Evolutionary conservation across 2,113 vertebrate genomes (phyloP).

Genomic region (Triplophysa dalaica): DNA sequence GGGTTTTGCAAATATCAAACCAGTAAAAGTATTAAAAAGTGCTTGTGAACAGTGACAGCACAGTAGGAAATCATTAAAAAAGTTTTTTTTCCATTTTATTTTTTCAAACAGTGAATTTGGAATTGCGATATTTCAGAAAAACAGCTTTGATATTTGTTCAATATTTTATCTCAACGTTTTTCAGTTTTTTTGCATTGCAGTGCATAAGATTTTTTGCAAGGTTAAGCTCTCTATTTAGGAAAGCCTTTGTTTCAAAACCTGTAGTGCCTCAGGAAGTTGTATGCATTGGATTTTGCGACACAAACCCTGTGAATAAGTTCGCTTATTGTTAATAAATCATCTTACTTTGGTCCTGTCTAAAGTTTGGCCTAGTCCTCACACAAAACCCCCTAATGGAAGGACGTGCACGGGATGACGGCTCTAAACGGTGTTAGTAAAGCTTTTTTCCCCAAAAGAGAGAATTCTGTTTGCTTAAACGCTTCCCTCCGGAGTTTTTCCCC

Average conservation of each 20-base stretch:
- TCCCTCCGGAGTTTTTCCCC: constrained; percentile 18
- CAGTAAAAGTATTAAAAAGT: no score
- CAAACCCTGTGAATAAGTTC: constrained; percentile 18
- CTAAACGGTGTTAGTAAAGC: neutral
- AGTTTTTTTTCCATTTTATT: no score
- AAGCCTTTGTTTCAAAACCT: no score
- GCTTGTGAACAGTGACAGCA: no score
- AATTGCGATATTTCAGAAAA: no score
- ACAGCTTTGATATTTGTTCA: no score
- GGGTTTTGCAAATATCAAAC: no score
- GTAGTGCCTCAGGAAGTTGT: neutral
- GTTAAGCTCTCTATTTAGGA: no score
- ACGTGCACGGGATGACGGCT: constrained; percentile 22
- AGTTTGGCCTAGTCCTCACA: neutral
- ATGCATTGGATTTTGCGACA: neutral
- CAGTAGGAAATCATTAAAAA: no score
- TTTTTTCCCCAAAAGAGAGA: neutral
- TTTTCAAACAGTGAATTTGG: no score
- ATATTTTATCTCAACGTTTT: no score
- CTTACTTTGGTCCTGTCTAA: constrained; percentile 3
- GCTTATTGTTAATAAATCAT: constrained; percentile 13
- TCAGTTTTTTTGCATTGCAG: neutral
- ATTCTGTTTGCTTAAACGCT: constrained; percentile 33
- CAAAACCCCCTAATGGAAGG: constrained; percentile 4
- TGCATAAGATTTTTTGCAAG: neutral